Conservation (phyloP, 2,888 invertebrate species). For the Platypus cylindrus region DNA sequence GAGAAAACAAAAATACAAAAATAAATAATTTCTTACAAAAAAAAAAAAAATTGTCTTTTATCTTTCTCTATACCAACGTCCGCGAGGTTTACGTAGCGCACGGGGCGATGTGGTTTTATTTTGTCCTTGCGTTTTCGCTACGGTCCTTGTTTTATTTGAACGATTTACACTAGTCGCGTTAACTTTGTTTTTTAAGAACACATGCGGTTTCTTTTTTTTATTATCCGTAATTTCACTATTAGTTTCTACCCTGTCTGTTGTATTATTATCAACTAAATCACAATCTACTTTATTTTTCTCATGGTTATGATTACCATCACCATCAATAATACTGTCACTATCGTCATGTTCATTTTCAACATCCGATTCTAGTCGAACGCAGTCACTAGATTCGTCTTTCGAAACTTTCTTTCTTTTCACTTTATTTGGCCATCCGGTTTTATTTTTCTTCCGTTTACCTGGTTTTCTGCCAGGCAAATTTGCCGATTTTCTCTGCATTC, state of each 20-base stretch:
- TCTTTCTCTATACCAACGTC: slow-evolving; percentile 35
- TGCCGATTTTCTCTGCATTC: slow-evolving; percentile 15
- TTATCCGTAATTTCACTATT: slow-evolving; percentile 28
- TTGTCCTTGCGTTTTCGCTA: slow-evolving; percentile 17
- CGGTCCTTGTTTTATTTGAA: slow-evolving; percentile 21
- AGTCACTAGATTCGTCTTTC: slow-evolving; percentile 26
- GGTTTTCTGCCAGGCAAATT: slow-evolving; percentile 27
- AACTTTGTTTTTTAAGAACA: slow-evolving; percentile 51
- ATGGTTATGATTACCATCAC: slow-evolving; percentile 14
- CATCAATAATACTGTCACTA: slow-evolving; percentile 21
- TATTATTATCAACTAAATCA: slow-evolving; percentile 12
- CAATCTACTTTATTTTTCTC: slow-evolving; percentile 18
- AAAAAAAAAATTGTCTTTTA: slow-evolving; percentile 18
- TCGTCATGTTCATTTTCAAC: slow-evolving; percentile 17
- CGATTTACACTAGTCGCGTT: no score
- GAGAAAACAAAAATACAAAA: slow-evolving; percentile 11
- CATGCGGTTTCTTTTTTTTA: slow-evolving; percentile 49
- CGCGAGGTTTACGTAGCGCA: slow-evolving; percentile 31
- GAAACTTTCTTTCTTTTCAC: slow-evolving; percentile 34
- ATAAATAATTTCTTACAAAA: slow-evolving; percentile 7
- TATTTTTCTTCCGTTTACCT: slow-evolving; percentile 54
- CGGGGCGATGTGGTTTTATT: slow-evolving; percentile 31
- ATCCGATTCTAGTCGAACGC: slow-evolving; percentile 20
- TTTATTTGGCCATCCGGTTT: slow-evolving; percentile 69
- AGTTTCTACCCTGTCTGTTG: slow-evolving; percentile 23